Evolutionary conservation across 1,140 invertebrate genomes (phyloP).

Genomic region (Leptopilina clavipes): DNA sequence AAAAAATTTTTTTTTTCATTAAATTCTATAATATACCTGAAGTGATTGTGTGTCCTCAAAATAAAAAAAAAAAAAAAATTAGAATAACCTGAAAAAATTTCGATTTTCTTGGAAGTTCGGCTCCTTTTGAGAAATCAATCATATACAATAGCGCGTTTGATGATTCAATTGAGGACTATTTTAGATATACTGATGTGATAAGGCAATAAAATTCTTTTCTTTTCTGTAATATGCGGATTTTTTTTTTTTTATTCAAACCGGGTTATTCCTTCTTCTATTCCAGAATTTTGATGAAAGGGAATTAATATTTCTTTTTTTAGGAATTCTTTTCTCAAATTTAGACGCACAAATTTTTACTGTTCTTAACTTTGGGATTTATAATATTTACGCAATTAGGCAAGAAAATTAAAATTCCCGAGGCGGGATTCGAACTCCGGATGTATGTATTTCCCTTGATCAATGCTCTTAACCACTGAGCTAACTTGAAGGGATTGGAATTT

Average conservation of each 20-base stretch:
- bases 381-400: too few species aligned
- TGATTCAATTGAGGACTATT: neutral
- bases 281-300: too few species aligned
- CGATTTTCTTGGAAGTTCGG: neutral
- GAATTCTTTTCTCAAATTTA: too few species aligned
- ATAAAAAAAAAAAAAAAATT: neutral
- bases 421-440: too few species aligned
- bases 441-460: too few species aligned
- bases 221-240: neutral
- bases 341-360: too few species aligned
- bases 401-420: too few species aligned
- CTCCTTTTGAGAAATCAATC: neutral
- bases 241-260: neutral
- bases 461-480: too few species aligned
- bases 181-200: neutral
- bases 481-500: too few species aligned
- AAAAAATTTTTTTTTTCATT: neutral
- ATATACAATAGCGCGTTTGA: neutral
- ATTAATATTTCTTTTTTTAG: too few species aligned
- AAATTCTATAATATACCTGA: neutral
- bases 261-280: too few species aligned
- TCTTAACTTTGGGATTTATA: too few species aligned
- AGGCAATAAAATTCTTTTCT: neutral
- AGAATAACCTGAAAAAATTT: neutral
- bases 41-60: neutral